These are phyloP conservation scores for Malurus leucopterus DNA, from an alignment of 2,797 vertebrate species.

Conservation along the genomic window DNA sequence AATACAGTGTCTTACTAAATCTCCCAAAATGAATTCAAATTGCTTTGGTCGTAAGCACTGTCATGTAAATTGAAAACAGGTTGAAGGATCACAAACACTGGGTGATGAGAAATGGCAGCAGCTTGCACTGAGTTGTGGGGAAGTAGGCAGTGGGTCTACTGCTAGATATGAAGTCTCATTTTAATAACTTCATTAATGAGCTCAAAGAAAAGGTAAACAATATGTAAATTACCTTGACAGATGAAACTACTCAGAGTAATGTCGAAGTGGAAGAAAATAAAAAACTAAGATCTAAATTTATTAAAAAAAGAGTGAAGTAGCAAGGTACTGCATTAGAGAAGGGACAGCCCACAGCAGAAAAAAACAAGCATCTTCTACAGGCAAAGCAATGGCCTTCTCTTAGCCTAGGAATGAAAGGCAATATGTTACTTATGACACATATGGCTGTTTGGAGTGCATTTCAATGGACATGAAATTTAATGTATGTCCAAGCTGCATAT, in stretches of 20 bases:
- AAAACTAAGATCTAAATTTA: not conserved
- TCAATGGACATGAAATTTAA: not conserved
- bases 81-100: slow-evolving; percentile 30
- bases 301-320: not conserved
- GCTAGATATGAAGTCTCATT: not conserved
- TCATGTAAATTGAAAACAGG: slow-evolving; percentile 32
- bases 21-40: slow-evolving; percentile 52
- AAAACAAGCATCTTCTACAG: not conserved
- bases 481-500: not conserved
- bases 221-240: not conserved
- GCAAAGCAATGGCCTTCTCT: not conserved
- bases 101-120: not conserved
- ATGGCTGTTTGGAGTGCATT: not conserved
- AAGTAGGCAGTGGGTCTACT: not conserved
- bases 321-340: not conserved
- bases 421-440: not conserved
- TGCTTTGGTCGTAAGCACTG: slow-evolving; percentile 12
- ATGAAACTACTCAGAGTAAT: not conserved
- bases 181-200: slow-evolving; percentile 14
- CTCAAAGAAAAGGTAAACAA: not conserved
- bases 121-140: not conserved
- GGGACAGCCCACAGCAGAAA: not conserved
- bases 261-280: not conserved
- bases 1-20: slow-evolving; percentile 46
- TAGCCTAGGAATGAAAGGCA: not conserved